phyloP scores from a whole-genome alignment of 1,140 invertebrate species.

The Octopus sinensis region DNA sequence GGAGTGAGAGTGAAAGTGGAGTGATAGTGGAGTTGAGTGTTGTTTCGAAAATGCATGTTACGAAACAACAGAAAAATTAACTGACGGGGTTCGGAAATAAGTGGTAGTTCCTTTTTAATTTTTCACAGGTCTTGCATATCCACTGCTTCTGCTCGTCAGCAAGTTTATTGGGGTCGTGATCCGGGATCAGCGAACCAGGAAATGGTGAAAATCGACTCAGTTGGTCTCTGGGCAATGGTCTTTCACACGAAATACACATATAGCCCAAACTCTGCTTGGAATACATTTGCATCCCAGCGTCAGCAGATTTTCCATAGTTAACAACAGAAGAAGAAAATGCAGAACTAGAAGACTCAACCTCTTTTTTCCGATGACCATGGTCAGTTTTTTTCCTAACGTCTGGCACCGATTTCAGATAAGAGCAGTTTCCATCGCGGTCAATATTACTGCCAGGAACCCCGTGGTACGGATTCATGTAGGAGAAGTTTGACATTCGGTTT shows the following conservation, averaged over 20 bases:
- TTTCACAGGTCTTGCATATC: conserved; percentile 2
- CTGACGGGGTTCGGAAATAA: conserved; percentile 3
- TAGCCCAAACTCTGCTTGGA: background rate
- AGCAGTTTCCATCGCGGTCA: background rate
- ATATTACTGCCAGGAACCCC: background rate
- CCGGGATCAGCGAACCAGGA: background rate
- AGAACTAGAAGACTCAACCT: background rate
- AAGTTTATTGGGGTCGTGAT: background rate
- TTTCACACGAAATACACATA: background rate
- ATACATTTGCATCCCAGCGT: background rate
- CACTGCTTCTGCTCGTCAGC: background rate
- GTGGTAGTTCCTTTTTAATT: conserved; percentile 1
- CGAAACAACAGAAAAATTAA: background rate
- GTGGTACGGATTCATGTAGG: background rate
- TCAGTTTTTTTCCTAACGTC: background rate
- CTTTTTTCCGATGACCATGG: background rate
- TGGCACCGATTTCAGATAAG: background rate
- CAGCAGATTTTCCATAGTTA: background rate
- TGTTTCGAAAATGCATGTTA: background rate
- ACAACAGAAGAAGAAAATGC: background rate
- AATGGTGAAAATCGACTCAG: background rate
- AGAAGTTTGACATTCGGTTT: background rate
- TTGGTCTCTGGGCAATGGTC: background rate
- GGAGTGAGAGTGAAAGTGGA: background rate
- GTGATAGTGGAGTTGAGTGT: background rate